Evolutionary conservation across 2,797 vertebrate genomes (phyloP), one percentile per base, ranked within the genome.

Genomic region (Channallabes apus): DNA sequence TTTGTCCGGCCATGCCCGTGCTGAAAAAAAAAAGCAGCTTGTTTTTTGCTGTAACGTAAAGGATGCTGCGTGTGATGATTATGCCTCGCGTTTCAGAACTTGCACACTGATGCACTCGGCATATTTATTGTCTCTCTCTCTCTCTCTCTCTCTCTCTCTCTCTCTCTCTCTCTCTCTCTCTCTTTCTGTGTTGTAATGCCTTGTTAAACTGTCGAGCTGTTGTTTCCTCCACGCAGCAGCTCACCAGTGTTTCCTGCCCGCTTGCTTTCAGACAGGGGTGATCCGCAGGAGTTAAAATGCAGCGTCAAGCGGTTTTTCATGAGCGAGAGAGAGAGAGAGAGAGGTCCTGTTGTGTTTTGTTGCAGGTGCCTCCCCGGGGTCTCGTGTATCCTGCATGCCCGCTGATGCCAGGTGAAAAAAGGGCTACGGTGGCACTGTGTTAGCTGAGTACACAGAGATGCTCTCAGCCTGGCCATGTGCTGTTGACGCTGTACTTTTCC

Each of bases 371-470:
- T 86, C 87, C 69, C 86, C 29, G 32, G 88, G 86, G 88, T 88
- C 82, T 71, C 69, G 71, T 85, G 80, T 85, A 82, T 85, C 72
- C 80, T 72, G 58, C 29, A 68, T 85, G 78, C 87, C 61, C 67
- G 88, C 89, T 91, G 89, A 86, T 84, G 86, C 76, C 82, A 87
- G 85, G 73, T 82, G 29, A 82, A 89, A 84, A 83, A 88, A 76
- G 59, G 86, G 51, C 84, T 59, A 32, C 35, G n/a, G 58, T 81
- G 83, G 81, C 86, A 86, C 73, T 84, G 64, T 77, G 82, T 46
- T 82, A 54, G 82, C 61, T 71, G 22, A 86, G 64, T 22, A 38
- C 75, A 73, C 62, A 61, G 80, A 65, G 46, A 24, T 4, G 35
- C 22, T 83, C 18, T 61, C 35, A 32, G 59, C 56, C 68, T 67